Evolutionary conservation across 2,888 invertebrate species (phyloP).

Genomic region (Tetranychus truncatus): DNA sequence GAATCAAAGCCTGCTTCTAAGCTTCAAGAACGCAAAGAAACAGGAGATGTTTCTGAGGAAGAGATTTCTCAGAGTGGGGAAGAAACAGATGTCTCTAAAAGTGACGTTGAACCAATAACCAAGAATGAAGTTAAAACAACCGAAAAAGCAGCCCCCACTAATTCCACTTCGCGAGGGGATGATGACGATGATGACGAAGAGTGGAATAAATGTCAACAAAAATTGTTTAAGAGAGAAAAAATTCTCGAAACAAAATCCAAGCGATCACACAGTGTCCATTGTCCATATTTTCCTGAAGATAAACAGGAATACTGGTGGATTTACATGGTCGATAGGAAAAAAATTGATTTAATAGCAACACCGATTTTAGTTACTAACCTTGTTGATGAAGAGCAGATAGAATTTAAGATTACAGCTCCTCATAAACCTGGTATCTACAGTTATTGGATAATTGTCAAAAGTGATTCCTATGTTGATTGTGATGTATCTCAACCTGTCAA

Average conservation of each 20-base stretch:
- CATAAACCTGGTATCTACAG: constrained; percentile 77
- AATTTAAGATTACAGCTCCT: constrained; percentile 90
- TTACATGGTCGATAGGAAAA: constrained; percentile 87
- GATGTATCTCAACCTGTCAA: constrained; percentile 17
- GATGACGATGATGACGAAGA: constrained; percentile 58
- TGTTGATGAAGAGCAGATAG: constrained; percentile 61
- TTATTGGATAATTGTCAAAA: constrained; percentile 75
- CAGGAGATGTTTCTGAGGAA: constrained; percentile 17
- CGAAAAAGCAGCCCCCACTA: background rate
- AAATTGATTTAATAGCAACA: constrained; percentile 68
- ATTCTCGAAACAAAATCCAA: constrained; percentile 77
- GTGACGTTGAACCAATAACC: constrained; percentile 15
- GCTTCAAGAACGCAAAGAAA: background rate
- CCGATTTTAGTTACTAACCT: constrained; percentile 86
- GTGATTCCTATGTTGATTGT: constrained; percentile 66
- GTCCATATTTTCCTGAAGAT: constrained; percentile 80
- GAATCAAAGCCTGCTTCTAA: background rate
- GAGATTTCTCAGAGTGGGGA: constrained; percentile 16
- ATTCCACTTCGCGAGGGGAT: constrained; percentile 29
- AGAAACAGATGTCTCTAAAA: constrained; percentile 16
- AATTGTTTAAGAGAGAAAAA: constrained; percentile 61
- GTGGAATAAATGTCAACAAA: constrained; percentile 81
- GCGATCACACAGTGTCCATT: constrained; percentile 86
- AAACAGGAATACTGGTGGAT: constrained; percentile 99
- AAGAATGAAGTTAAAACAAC: background rate